A percentile compares a stretch with the other conserved stretches of the same genome.
Conservation (phyloP, 2,113 vertebrate genomes). For the Meriones unguiculatus region DNA sequence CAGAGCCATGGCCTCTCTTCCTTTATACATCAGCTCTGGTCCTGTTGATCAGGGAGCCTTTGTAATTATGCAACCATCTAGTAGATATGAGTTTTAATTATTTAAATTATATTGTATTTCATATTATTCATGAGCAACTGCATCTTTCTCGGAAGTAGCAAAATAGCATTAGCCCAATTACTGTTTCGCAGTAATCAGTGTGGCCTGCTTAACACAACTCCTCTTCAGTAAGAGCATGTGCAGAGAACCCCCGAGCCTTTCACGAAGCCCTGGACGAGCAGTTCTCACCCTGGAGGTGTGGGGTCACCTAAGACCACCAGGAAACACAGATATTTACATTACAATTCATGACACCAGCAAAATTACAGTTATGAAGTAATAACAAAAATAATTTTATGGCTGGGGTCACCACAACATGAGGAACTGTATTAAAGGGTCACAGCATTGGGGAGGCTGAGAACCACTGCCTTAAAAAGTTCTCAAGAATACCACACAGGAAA, state of each 20-base stretch:
- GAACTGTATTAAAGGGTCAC: not conserved
- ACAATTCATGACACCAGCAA: not conserved
- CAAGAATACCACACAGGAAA: not conserved
- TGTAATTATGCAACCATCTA: not conserved
- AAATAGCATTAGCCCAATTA: not conserved
- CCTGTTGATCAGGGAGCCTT: not conserved
- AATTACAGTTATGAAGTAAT: not conserved
- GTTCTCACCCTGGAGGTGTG: not conserved
- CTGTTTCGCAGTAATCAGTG: not conserved
- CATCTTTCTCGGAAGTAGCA: slow-evolving; percentile 16
- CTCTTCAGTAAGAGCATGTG: not conserved
- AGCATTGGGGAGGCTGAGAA: not conserved
- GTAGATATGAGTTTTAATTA: slow-evolving; percentile 19
- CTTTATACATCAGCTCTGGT: not conserved
- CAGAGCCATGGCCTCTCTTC: not conserved
- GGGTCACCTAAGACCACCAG: not conserved
- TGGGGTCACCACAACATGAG: not conserved
- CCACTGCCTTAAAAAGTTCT: not conserved
- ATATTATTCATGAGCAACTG: slow-evolving; percentile 7
- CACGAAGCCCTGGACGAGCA: not conserved
- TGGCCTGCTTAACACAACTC: not conserved
- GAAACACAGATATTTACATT: not conserved
- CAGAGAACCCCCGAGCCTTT: not conserved
- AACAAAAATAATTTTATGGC: not conserved
- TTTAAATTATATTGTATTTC: not conserved